These are phyloP conservation scores for Zoanthus solanderi DNA, from an alignment of 92 coral and sea anemone genomes.

Conservation along the genomic window DNA sequence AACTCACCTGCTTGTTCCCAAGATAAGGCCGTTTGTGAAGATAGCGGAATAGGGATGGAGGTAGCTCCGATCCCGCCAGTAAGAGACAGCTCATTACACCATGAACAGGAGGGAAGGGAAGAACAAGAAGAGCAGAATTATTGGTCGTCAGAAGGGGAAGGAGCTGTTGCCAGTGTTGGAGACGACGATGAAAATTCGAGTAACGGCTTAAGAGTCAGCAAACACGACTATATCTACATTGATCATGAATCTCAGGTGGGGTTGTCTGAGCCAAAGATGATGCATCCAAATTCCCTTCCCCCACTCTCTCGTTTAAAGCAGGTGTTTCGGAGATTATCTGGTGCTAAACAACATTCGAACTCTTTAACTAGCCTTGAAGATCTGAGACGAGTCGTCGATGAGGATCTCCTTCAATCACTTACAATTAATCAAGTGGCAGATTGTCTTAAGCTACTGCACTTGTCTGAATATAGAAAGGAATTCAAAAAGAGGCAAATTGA, in stretches of 20 bases:
- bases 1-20: not conserved
- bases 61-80: not conserved
- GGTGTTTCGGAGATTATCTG: not conserved
- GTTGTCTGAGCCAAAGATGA: not conserved
- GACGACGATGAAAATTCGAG: not conserved
- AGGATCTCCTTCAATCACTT: not conserved
- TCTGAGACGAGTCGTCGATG: not conserved
- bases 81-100: not conserved
- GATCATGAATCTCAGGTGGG: not conserved
- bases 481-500: conserved; percentile 41
- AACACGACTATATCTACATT: conserved; percentile 21
- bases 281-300: not conserved
- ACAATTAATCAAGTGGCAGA: conserved; percentile 20
- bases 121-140: not conserved
- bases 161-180: too few relatives aligned
- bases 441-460: conserved; percentile 29
- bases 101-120: not conserved
- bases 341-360: not conserved
- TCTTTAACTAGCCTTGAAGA: conserved; percentile 13
- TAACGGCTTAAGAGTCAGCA: not conserved
- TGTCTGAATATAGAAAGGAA: conserved; percentile 24
- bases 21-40: not conserved
- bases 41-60: conserved; percentile 37
- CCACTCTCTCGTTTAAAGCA: not conserved
- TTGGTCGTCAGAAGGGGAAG: not conserved